These are phyloP conservation scores for Sebastiscus tertius DNA, from an alignment of 2,797 vertebrate species.

Conservation along the genomic window DNA sequence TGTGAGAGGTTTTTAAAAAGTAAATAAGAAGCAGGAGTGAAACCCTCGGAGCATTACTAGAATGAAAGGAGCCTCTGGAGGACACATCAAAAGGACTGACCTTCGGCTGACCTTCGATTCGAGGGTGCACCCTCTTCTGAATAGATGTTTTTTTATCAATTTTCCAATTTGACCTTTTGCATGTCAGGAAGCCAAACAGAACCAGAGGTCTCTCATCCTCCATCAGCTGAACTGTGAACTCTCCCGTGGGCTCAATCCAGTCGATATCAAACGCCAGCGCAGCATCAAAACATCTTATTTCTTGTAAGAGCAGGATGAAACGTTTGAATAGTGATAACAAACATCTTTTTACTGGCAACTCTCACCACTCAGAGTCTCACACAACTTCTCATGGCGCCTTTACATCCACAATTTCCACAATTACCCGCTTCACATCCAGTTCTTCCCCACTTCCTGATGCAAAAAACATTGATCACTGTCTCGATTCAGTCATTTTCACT, in stretches of 20 bases:
- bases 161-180: conserved; percentile 49
- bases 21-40: conserved; percentile 1
- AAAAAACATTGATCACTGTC: conserved; percentile 18
- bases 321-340: neutral
- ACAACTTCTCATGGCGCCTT: neutral
- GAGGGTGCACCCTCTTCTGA: neutral
- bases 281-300: neutral
- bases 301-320: neutral
- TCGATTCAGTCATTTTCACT: conserved; percentile 16
- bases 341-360: neutral
- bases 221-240: conserved; percentile 30
- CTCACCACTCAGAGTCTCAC: neutral
- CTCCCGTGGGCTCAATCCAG: neutral
- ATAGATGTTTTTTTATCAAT: conserved; percentile 8
- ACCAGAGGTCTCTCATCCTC: neutral
- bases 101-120: conserved; percentile 14
- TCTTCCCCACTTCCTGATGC: neutral
- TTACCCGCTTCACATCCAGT: neutral
- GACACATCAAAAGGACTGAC: neutral
- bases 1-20: conserved; percentile 15
- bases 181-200: neutral
- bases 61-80: neutral
- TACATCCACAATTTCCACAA: neutral
- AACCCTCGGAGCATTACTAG: neutral
- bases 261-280: neutral